These are phyloP conservation scores for Cotesia chilonis DNA, from an alignment of 1,140 invertebrate genomes.

Conservation along the genomic window DNA sequence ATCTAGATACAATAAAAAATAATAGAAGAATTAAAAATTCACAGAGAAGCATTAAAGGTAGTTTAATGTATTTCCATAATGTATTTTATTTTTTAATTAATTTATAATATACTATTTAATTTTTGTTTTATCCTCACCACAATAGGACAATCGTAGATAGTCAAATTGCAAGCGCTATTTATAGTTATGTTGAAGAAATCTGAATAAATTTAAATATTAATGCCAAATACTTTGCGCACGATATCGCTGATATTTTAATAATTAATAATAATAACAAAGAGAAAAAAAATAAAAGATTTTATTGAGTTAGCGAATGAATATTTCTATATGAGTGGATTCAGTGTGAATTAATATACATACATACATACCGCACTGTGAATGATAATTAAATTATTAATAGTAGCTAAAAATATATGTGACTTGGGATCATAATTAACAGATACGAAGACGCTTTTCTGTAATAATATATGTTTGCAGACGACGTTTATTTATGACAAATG, in stretches of 20 bases:
- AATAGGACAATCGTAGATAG: not conserved
- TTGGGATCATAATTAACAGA: no score
- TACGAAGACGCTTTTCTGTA: no score
- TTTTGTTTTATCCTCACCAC: not conserved
- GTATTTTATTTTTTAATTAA: not conserved
- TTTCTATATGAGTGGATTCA: no score
- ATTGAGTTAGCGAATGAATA: no score
- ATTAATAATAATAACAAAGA: not conserved
- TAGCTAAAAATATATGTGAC: no score
- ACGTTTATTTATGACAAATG: not conserved
- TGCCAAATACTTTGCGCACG: conserved; percentile 4
- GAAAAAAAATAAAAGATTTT: no score
- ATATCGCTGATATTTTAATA: not conserved
- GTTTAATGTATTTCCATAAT: not conserved
- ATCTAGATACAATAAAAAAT: not conserved
- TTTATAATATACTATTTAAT: no score
- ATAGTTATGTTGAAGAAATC: not conserved
- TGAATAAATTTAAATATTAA: not conserved
- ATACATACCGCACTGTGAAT: no score
- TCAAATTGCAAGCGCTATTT: not conserved
- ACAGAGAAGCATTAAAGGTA: no score
- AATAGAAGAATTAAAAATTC: not conserved
- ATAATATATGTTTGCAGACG: no score
- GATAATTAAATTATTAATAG: no score
- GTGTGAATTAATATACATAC: no score